Evolutionary conservation across 2,888 invertebrate genomes (phyloP), one percentile per base, ranked within the genome.

Genomic region (Maniola hyperantus): DNA sequence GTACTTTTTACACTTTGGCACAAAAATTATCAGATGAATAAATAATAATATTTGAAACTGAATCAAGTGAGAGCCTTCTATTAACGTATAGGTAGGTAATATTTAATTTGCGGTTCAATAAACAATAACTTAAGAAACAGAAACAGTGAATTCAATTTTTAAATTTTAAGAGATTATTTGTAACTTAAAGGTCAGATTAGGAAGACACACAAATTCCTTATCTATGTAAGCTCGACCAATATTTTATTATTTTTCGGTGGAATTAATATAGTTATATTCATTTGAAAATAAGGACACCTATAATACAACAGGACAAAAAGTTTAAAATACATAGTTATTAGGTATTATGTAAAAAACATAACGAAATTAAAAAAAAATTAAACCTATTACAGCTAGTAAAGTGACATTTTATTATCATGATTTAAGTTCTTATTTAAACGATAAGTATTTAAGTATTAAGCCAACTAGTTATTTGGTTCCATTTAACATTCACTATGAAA

Each of bases 401-500:
- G 11, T 11, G 60, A 51, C 34, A 36, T 44, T 46, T 20, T 42
- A 48, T 51, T 54, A 68, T 10, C 18, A 63, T 65, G 39, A 54
- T 65, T 18, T 50, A 60, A 44, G 36, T 55, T 5, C 18, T 36
- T 48, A 57, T 57, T 57, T 46, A 46, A 61, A 66, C 20, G 11
- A 42, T 63, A 57, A 59, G 71, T 64, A 26, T 2, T 1, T 26
- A 26, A 26, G 26, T 66, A 57, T 68, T 71, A 65, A 68, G 68
- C 70, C 70, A 64, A 67, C 71, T 72, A 72, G 54, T 89, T 88
- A 88, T 85, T 90, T 92, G 91, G 91, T 91, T 91, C 91, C 88
- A 83, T 88, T 91, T 89, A 89, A 91, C 88, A 87, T 85, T 84
- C 76, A 88, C 89, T 91, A 91, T 88, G 89, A 92, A 91, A 91